These are phyloP conservation scores for Crossocerus cetratus DNA, from an alignment of 2,888 invertebrate genomes.

Conservation along the genomic window DNA sequence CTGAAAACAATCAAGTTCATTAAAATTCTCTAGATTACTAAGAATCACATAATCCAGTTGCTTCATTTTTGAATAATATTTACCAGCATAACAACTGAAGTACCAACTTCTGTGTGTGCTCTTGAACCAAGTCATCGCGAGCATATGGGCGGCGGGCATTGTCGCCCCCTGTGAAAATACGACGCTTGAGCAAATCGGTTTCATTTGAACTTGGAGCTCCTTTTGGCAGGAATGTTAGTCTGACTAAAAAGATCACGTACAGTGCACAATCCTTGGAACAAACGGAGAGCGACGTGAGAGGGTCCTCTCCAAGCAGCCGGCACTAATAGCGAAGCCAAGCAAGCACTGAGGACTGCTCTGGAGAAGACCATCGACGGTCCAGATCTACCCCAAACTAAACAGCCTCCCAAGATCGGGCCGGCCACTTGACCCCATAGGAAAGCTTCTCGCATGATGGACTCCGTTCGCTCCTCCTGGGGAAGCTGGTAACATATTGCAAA, in stretches of 20 bases:
- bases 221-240: background rate
- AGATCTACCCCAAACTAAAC: conserved; percentile 79
- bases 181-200: conserved; percentile 17
- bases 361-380: conserved; percentile 80
- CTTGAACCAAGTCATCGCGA: conserved; percentile 81
- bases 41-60: background rate
- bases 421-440: conserved; percentile 81
- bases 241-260: conserved; percentile 66
- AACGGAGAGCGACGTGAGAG: conserved; percentile 79
- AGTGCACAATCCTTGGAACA: conserved; percentile 80
- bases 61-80: background rate
- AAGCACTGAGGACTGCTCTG: conserved; percentile 79
- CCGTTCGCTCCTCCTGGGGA: conserved; percentile 79
- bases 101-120: conserved; percentile 79
- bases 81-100: conserved; percentile 80
- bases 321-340: conserved; percentile 78
- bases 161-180: conserved; percentile 78
- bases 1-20: conserved; percentile 62
- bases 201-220: background rate
- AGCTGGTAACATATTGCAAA: conserved; percentile 61
- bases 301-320: conserved; percentile 81
- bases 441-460: conserved; percentile 79
- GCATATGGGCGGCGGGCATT: conserved; percentile 81
- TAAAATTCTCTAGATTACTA: conserved; percentile 36
- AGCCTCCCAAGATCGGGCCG: conserved; percentile 79